Conservation (phyloP, 2,797 vertebrate species). For the Cirrhinus molitorella region DNA sequence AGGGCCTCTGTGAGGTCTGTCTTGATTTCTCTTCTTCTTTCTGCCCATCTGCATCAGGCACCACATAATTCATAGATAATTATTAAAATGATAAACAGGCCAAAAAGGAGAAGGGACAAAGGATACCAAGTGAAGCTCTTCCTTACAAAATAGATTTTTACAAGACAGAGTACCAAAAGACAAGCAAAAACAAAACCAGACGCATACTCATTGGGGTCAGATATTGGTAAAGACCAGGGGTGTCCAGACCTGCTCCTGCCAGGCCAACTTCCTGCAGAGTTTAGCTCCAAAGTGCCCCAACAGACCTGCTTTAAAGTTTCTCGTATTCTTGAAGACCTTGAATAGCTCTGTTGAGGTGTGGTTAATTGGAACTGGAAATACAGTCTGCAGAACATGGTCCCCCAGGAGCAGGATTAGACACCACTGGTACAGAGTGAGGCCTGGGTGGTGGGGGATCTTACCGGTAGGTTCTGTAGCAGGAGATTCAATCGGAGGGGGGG, state of each 20-base stretch:
- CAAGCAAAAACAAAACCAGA: conserved; percentile 37
- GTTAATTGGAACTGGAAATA: neutral
- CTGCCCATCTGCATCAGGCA: conserved; percentile 62
- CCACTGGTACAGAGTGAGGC: conserved; percentile 68
- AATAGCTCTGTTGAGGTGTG: neutral
- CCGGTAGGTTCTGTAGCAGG: conserved; percentile 81
- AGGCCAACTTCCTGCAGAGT: neutral
- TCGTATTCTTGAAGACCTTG: neutral
- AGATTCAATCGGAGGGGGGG: conserved; percentile 81
- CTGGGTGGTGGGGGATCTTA: conserved; percentile 67
- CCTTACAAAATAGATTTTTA: neutral
- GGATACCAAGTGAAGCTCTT: neutral
- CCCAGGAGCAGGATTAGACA: neutral
- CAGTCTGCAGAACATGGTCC: neutral
- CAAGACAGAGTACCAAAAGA: neutral
- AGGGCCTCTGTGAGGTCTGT: conserved; percentile 80
- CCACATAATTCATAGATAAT: too few species aligned
- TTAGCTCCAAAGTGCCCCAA: neutral
- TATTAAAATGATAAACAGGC: neutral
- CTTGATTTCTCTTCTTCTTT: conserved; percentile 73
- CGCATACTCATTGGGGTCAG: conserved; percentile 53
- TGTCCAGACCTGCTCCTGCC: neutral
- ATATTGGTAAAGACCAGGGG: conserved; percentile 73
- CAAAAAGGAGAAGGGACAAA: neutral
- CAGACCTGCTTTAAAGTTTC: neutral